phyloP scores from a whole-genome alignment of 2,888 invertebrate genomes.

The Isoperla grammatica region DNA sequence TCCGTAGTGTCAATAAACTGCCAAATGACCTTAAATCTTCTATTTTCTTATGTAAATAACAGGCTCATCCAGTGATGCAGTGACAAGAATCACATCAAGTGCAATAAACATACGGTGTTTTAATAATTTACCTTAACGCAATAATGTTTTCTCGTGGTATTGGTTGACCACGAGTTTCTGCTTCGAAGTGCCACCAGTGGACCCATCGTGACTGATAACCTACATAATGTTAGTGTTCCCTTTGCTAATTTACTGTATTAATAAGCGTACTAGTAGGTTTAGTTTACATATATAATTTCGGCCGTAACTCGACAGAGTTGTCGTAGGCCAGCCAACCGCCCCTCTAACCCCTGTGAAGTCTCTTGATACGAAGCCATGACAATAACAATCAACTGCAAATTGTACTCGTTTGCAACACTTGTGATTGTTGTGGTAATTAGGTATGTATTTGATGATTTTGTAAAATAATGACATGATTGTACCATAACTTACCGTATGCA shows the following conservation, averaged over 20 bases:
- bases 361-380: background rate
- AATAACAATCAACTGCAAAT: background rate
- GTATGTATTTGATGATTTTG: background rate
- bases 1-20: background rate
- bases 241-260: conserved; percentile 9
- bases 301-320: background rate
- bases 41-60: conserved; percentile 9
- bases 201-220: conserved; percentile 4
- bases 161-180: conserved; percentile 6
- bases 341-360: background rate
- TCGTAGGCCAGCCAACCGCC: background rate
- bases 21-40: background rate
- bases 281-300: background rate
- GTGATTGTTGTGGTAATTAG: background rate
- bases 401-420: background rate
- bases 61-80: background rate
- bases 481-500: background rate
- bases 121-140: background rate
- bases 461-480: background rate
- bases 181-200: conserved; percentile 13
- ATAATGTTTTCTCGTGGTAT: conserved; percentile 8
- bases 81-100: conserved; percentile 1
- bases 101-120: conserved; percentile 14
- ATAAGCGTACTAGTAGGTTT: background rate
- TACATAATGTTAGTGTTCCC: conserved; percentile 4